These are phyloP conservation scores for Aleadryas rufinucha DNA, from an alignment of 2,113 vertebrate species.

Conservation along the genomic window DNA sequence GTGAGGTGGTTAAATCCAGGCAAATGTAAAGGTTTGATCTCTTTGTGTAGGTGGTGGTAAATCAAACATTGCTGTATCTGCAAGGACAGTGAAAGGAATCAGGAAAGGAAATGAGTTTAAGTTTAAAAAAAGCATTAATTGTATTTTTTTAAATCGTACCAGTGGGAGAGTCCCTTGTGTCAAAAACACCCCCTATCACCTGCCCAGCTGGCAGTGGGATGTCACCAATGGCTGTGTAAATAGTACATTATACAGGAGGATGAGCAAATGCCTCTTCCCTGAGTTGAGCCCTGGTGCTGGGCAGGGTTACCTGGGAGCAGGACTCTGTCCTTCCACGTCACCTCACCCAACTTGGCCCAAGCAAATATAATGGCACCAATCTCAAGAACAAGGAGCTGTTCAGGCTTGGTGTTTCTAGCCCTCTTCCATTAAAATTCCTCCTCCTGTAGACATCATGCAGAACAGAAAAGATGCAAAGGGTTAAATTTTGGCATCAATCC, in stretches of 20 bases:
- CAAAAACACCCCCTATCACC: not conserved
- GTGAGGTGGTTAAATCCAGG: not conserved
- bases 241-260: not conserved
- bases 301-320: not conserved
- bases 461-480: not conserved
- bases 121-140: not conserved
- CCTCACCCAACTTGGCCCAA: not conserved
- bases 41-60: not conserved
- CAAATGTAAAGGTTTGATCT: not conserved
- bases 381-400: not conserved
- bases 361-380: not conserved
- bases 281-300: not conserved
- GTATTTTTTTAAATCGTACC: conserved; percentile 21
- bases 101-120: conserved; percentile 5
- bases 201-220: not conserved
- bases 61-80: not conserved
- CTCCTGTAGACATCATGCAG: not conserved
- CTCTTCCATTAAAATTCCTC: not conserved
- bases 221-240: not conserved
- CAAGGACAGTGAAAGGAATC: not conserved
- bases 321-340: not conserved
- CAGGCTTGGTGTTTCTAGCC: rapidly evolving
- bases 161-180: not conserved
- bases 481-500: not conserved
- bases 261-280: not conserved